These are phyloP conservation scores for Caenorhabditis sinica DNA, from an alignment of 2,888 invertebrate species.

Conservation along the genomic window DNA sequence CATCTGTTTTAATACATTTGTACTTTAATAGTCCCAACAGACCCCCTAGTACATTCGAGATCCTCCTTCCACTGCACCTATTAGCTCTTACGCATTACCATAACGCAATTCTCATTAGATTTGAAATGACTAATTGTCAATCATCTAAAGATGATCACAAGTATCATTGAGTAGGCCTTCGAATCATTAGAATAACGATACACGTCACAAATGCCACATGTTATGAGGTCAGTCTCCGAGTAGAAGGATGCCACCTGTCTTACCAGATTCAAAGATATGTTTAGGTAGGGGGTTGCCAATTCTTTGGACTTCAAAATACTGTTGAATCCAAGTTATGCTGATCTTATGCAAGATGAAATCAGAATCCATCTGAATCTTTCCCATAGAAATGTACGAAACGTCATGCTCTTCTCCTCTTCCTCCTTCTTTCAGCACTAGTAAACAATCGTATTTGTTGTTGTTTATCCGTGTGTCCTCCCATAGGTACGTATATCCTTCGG, in stretches of 20 bases:
- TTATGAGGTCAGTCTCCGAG: slow-evolving; percentile 20
- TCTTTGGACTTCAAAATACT: not conserved
- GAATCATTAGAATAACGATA: slow-evolving; percentile 15
- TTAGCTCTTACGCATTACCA: no score
- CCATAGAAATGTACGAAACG: not conserved
- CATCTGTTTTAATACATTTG: no score
- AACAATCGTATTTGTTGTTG: slow-evolving; percentile 53
- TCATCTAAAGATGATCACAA: not conserved
- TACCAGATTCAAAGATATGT: no score
- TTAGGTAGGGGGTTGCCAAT: no score
- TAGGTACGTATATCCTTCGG: slow-evolving; percentile 32
- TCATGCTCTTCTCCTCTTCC: not conserved
- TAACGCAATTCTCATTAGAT: not conserved
- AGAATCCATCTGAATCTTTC: not conserved
- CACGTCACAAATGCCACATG: slow-evolving; percentile 45
- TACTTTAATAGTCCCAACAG: no score
- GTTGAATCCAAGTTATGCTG: no score
- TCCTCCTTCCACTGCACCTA: not conserved
- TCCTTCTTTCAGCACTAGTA: slow-evolving; percentile 5
- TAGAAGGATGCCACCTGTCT: not conserved
- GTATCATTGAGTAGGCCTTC: not conserved
- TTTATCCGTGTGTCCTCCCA: slow-evolving; percentile 35
- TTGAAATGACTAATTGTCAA: not conserved
- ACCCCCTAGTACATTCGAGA: no score
- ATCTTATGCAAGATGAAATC: not conserved